phyloP scores from a whole-genome alignment of 2,888 invertebrate genomes.

The Synergus itoensis region DNA sequence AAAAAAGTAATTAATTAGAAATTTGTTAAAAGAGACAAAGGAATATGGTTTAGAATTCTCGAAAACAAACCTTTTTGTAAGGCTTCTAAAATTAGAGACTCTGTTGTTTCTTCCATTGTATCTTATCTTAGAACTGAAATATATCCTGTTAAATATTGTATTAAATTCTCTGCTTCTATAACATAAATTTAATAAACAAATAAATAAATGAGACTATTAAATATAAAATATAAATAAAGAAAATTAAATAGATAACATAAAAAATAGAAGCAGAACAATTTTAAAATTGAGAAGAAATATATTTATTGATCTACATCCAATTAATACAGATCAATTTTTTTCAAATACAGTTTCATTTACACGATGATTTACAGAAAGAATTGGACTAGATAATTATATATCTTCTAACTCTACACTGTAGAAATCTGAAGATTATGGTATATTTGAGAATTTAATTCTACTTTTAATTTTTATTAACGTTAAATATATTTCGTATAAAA shows the following conservation, averaged over 20 bases:
- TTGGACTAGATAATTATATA: constrained; percentile 8
- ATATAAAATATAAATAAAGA: not conserved
- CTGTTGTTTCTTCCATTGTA: not conserved
- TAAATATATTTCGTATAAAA: not conserved
- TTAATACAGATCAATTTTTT: constrained; percentile 2
- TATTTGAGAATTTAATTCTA: not conserved
- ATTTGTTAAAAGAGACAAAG: not conserved
- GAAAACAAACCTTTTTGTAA: constrained; percentile 11
- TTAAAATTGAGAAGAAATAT: not conserved
- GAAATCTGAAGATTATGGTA: not conserved
- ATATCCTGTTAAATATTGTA: not conserved
- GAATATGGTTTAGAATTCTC: not conserved
- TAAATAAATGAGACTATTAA: not conserved
- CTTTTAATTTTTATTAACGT: not conserved
- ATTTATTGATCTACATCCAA: constrained; percentile 11
- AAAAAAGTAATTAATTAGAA: not conserved
- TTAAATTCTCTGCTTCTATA: constrained; percentile 21
- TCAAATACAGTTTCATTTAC: not conserved
- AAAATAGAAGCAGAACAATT: not conserved
- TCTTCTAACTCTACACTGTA: not conserved
- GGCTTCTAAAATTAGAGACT: constrained; percentile 26
- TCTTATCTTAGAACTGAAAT: not conserved
- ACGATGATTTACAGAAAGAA: not conserved
- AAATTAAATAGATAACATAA: not conserved
- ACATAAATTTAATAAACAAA: constrained; percentile 5